Conservation (phyloP, 2,888 invertebrate species). For the Drosophila pseudotakahashii region DNA sequence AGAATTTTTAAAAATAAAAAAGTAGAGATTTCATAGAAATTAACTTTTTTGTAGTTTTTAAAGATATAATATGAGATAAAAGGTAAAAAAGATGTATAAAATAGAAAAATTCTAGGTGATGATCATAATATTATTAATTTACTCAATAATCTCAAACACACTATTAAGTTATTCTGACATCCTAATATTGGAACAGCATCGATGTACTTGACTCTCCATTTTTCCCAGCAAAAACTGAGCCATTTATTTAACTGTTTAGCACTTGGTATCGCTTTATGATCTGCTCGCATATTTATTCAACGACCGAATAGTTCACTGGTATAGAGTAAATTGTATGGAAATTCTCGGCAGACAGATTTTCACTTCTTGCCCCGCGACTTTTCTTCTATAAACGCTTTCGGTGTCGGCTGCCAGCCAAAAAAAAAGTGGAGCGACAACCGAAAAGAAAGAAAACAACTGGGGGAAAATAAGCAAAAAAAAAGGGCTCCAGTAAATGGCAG, state of each 20-base stretch:
- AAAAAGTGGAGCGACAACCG: conserved; percentile 34
- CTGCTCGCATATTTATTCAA: conserved; percentile 29
- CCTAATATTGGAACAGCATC: not conserved
- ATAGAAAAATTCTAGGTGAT: no score
- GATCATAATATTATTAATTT: no score
- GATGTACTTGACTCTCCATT: no score
- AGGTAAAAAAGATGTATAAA: no score
- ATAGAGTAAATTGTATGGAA: conserved; percentile 40
- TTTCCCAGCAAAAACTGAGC: not conserved
- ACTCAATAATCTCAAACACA: not conserved
- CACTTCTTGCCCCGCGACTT: conserved; percentile 8
- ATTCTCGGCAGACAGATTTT: conserved; percentile 55
- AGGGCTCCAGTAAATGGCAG: conserved; percentile 52
- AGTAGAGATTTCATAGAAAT: no score
- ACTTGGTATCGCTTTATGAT: conserved; percentile 25
- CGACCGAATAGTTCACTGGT: conserved; percentile 21
- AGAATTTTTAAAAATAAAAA: no score
- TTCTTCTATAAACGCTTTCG: conserved; percentile 19
- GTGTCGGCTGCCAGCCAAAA: conserved; percentile 48
- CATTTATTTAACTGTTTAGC: conserved; percentile 12
- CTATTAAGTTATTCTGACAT: not conserved
- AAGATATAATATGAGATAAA: no score
- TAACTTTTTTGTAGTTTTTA: no score
- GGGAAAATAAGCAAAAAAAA: conserved; percentile 37
- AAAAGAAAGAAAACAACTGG: conserved; percentile 37